Evolutionary conservation across 2,888 invertebrate genomes (phyloP).

Genomic region (Serrognathus titanus): DNA sequence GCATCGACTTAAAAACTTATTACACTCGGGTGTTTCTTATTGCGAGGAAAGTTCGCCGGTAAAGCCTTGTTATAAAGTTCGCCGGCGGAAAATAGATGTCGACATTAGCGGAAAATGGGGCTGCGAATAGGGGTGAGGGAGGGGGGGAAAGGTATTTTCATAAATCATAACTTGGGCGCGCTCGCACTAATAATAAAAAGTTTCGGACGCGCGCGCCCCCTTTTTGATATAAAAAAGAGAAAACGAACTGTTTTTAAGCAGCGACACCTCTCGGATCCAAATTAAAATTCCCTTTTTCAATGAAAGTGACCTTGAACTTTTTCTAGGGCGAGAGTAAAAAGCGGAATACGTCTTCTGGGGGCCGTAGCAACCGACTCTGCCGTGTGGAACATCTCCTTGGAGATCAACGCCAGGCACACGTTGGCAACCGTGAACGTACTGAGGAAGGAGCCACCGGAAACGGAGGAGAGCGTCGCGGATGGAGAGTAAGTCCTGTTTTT

Average conservation of each 20-base stretch:
- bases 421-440: conserved; percentile 86
- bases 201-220: too few species aligned
- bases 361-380: conserved; percentile 62
- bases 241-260: too few species aligned
- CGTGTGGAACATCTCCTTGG: conserved; percentile 82
- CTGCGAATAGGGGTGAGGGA: too few species aligned
- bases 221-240: too few species aligned
- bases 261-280: too few species aligned
- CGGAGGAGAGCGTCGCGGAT: conserved; percentile 23
- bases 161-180: too few species aligned
- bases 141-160: too few species aligned
- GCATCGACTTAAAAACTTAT: not conserved
- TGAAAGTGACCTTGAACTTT: too few species aligned
- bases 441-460: conserved; percentile 54
- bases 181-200: too few species aligned
- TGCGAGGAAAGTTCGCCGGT: not conserved
- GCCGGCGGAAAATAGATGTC: not conserved
- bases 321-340: conserved; percentile 81
- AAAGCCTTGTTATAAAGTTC: conserved; percentile 1
- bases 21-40: too few species aligned
- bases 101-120: not conserved
- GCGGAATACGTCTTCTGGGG: conserved; percentile 79
- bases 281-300: too few species aligned
- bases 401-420: conserved; percentile 81
- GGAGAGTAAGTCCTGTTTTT: conserved; percentile 9